Evolutionary conservation across 2,888 invertebrate genomes (phyloP).

Genomic region (Girardia tigrina): DNA sequence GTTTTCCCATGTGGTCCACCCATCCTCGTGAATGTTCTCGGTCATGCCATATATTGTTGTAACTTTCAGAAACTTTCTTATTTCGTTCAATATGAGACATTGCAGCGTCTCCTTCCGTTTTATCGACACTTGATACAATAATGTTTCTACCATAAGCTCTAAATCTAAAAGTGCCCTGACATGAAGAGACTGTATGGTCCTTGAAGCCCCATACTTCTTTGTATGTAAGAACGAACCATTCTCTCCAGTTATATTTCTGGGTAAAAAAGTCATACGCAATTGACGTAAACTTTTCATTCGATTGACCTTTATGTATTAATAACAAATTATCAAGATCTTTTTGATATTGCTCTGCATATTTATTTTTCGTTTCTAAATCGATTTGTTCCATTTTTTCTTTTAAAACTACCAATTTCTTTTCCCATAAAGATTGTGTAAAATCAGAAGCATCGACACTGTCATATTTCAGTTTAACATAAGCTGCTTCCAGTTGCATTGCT

Average conservation of each 20-base stretch:
- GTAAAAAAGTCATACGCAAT: conserved; percentile 25
- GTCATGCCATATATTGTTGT: not conserved
- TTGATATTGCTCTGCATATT: conserved; percentile 13
- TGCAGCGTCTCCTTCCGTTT: not conserved
- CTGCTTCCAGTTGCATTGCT: conserved; percentile 28
- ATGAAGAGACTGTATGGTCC: conserved; percentile 1
- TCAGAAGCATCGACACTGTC: conserved; percentile 8
- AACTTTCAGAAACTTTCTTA: not conserved
- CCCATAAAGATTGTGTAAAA: conserved; percentile 29
- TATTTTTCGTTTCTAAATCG: not conserved
- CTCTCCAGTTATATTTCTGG: conserved; percentile 25
- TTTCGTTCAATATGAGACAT: not conserved
- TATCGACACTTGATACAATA: not conserved
- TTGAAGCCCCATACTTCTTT: conserved; percentile 30
- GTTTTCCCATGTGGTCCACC: not conserved
- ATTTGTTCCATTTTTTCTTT: conserved; percentile 32
- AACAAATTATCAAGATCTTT: conserved; percentile 28
- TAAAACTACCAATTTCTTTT: conserved; percentile 25
- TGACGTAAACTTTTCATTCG: conserved; percentile 15
- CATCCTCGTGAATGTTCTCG: not conserved
- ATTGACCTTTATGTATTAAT: not conserved
- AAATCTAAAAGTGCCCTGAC: conserved; percentile 17
- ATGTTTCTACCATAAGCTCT: conserved; percentile 21
- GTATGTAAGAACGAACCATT: conserved; percentile 29
- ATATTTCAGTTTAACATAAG: conserved; percentile 28